These are phyloP conservation scores for Drosophila ironensis DNA, from an alignment of 1,140 invertebrate species.

Conservation along the genomic window DNA sequence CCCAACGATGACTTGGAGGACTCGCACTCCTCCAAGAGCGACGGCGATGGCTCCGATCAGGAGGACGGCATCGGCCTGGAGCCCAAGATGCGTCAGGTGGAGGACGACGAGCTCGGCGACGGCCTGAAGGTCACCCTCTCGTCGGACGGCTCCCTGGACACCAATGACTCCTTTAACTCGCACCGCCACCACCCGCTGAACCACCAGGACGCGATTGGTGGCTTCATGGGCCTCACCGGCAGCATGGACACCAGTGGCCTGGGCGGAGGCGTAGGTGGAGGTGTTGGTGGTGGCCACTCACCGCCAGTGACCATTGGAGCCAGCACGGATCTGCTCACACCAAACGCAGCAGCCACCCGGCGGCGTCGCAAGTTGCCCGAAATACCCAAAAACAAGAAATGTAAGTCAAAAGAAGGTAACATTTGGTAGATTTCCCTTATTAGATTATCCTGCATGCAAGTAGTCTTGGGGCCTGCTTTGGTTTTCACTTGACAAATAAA, in stretches of 20 bases:
- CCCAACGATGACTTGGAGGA: constrained; percentile 84
- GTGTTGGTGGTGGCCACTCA: neutral
- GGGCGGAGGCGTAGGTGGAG: neutral
- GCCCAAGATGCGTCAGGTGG: constrained; percentile 58
- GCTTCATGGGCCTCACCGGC: constrained; percentile 54
- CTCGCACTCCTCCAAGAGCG: constrained; percentile 89
- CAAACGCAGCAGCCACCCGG: constrained; percentile 81
- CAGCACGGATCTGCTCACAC: constrained; percentile 54
- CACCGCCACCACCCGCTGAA: constrained; percentile 76
- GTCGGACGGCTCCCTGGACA: constrained; percentile 67
- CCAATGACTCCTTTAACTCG: constrained; percentile 78
- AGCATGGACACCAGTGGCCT: constrained; percentile 36
- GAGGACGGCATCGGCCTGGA: constrained; percentile 59
- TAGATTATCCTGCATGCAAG: constrained; percentile 1
- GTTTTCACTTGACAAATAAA: no score
- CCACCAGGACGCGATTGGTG: constrained; percentile 77
- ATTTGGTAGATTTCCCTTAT: neutral
- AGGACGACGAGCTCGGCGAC: constrained; percentile 82
- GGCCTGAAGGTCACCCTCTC: constrained; percentile 72
- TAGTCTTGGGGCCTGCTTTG: no score
- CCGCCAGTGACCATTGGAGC: constrained; percentile 50
- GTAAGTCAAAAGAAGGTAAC: constrained; percentile 82
- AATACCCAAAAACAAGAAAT: constrained; percentile 93
- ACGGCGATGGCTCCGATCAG: constrained; percentile 84
- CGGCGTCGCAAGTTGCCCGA: constrained; percentile 91